Percentiles rank a stretch among this genome's conserved stretches.
phyloP scores from a whole-genome alignment of 2,113 vertebrate genomes.

The Nothobranchius kuhntae region DNA sequence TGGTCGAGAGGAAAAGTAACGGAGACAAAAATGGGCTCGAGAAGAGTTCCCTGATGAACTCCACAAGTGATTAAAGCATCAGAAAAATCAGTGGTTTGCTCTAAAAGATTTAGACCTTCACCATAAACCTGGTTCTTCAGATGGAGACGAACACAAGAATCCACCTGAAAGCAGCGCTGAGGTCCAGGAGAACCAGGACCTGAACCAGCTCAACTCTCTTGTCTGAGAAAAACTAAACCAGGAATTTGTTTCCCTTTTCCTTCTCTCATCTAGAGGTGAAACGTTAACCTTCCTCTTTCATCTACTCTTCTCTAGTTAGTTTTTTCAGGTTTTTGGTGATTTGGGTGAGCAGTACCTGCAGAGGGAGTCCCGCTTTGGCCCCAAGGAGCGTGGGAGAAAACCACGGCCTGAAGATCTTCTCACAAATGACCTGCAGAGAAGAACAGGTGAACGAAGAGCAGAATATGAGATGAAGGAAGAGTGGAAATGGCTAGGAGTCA shows the following conservation, averaged over 20 bases:
- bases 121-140: not conserved
- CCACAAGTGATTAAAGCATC: not conserved
- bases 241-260: too few species aligned
- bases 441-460: not conserved
- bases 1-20: constrained; percentile 1
- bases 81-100: not conserved
- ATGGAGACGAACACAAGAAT: not conserved
- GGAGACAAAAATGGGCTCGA: not conserved
- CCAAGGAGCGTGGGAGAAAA: constrained; percentile 82
- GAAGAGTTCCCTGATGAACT: not conserved
- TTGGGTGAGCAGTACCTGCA: constrained; percentile 67
- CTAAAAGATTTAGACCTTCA: not conserved
- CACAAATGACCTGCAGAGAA: constrained; percentile 88
- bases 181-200: too few species aligned
- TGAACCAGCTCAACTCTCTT: too few species aligned
- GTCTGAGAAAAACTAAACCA: too few species aligned
- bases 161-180: too few species aligned
- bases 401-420: constrained; percentile 95
- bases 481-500: too few species aligned
- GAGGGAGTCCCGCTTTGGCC: constrained; percentile 70
- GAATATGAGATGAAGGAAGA: not conserved
- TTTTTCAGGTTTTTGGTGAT: too few species aligned
- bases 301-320: too few species aligned
- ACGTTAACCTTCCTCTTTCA: too few species aligned
- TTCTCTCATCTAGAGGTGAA: too few species aligned